Percentiles rank a stretch among this genome's conserved stretches.
These are phyloP conservation scores for Melanotaenia duboulayi DNA, from an alignment of 2,113 vertebrate species.

Conservation along the genomic window DNA sequence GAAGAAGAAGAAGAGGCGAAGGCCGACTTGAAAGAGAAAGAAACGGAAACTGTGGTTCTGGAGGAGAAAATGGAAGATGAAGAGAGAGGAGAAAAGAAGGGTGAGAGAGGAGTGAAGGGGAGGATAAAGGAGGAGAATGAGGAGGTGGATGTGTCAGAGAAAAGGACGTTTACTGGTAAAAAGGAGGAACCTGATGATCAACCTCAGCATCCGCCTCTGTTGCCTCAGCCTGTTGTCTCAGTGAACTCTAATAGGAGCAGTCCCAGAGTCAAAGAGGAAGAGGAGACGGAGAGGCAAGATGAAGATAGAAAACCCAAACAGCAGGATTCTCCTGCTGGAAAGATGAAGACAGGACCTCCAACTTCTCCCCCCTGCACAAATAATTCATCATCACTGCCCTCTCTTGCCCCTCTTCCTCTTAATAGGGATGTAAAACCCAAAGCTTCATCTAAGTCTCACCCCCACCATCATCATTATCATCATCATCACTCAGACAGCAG, in stretches of 20 bases:
- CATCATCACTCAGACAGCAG: constrained; percentile 37
- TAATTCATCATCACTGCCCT: constrained; percentile 51
- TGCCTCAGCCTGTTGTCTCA: constrained; percentile 7
- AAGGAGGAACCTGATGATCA: constrained; percentile 63
- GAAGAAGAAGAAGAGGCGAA: constrained; percentile 7
- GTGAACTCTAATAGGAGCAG: neutral
- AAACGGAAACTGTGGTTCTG: neutral
- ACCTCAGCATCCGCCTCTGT: constrained; percentile 1
- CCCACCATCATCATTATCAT: constrained; percentile 50
- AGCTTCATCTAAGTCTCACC: constrained; percentile 47
- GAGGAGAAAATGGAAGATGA: constrained; percentile 27
- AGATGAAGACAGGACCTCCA: constrained; percentile 80
- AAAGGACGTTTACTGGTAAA: constrained; percentile 52
- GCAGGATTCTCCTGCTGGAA: constrained; percentile 70
- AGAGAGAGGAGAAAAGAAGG: constrained; percentile 10
- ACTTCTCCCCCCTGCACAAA: constrained; percentile 62
- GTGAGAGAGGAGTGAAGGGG: constrained; percentile 50
- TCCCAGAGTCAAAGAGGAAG: constrained; percentile 7
- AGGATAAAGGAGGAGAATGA: constrained; percentile 38
- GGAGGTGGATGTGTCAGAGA: constrained; percentile 19
- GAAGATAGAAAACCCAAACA: constrained; percentile 50
- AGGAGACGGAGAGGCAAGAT: constrained; percentile 11
- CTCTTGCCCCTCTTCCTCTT: constrained; percentile 26
- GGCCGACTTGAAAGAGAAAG: constrained; percentile 10
- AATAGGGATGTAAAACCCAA: constrained; percentile 78